Evolutionary conservation across 1,140 invertebrate species (phyloP), one percentile per base, ranked within the genome.

Genomic region (Zaprionus taronus): DNA sequence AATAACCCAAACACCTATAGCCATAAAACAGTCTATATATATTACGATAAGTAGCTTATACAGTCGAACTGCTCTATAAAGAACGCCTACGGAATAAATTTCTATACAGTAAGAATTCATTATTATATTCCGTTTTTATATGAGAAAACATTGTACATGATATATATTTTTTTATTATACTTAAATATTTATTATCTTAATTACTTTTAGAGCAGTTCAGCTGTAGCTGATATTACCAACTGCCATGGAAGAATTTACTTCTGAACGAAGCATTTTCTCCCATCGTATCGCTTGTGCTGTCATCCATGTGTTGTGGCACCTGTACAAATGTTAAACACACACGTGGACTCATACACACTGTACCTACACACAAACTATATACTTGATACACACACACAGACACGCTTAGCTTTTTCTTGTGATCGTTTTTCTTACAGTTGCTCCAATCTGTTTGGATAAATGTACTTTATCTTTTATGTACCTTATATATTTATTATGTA

Each of bases 341-440:
- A 78, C 56, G 67, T 70, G 65, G 53, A 68, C 77, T 71, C 82
- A 63, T 83, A 87, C 82, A 85, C 72, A 75, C 4, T 47, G 57
- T 24, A 57, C 61, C 22, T 51, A 55, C 66, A 53, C 20, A 34
- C 12, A 47, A 7, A 41, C 34, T 44, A 44, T 17, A 7, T n/a
- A n/a, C 15, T n/a, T 41, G 14, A 70, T 41, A 31, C 28, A 31
- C 28, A 31, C 28, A 31, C n/a, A 41, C 44, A 31, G 4, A 28
- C 14, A 20, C 12, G 47, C 47, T 51, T 51, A 67, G 53, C 63
- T 64, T 77, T 74, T 53, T 53, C 20, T 81, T 89, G 84, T 90
- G 75, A 90, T 81, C 64, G 75, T 80, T 72, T 80, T 78, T 71
- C 53, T 73, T 63, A 78, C 51, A 71, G 34, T 51, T 24, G 12